A percentile compares a stretch with the other conserved stretches of the same genome.
These are phyloP conservation scores for Petrosia ficiformis DNA, from an alignment of 37 sponge, comb jelly and placozoan species.

Conservation along the genomic window DNA sequence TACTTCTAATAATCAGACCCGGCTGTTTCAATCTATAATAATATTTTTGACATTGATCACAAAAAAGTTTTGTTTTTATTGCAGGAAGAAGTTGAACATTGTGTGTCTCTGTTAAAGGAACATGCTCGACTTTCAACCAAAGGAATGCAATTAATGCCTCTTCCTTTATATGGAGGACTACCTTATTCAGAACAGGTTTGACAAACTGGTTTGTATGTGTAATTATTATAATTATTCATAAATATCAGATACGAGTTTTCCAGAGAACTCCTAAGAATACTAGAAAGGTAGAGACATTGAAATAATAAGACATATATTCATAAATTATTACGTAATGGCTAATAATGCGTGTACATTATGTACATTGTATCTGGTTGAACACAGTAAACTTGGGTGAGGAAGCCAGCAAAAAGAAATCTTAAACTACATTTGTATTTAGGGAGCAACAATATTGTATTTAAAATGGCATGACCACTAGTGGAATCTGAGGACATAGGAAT, in stretches of 20 bases:
- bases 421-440: too few species aligned
- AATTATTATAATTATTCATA: not conserved
- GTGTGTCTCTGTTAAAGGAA: slow-evolving; percentile 48
- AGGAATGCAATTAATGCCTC: slow-evolving; percentile 54
- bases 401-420: too few species aligned
- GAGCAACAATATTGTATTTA: too few species aligned
- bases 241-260: slow-evolving; percentile 61
- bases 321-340: not conserved
- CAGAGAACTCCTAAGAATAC: slow-evolving; percentile 68
- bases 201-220: not conserved
- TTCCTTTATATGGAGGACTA: slow-evolving; percentile 87
- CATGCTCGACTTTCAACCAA: slow-evolving; percentile 37
- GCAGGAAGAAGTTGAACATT: slow-evolving; percentile 52
- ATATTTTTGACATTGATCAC: not conserved
- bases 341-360: too few species aligned
- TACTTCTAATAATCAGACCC: too few species aligned
- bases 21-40: not conserved
- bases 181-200: slow-evolving; percentile 80
- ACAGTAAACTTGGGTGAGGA: too few species aligned
- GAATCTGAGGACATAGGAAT: too few species aligned
- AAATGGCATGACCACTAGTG: too few species aligned
- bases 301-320: not conserved
- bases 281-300: slow-evolving; percentile 78
- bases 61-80: not conserved
- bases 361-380: too few species aligned